Base-by-base conservation (phyloP, 2,888 invertebrate species). In the Bellardia bayeri region DNA sequence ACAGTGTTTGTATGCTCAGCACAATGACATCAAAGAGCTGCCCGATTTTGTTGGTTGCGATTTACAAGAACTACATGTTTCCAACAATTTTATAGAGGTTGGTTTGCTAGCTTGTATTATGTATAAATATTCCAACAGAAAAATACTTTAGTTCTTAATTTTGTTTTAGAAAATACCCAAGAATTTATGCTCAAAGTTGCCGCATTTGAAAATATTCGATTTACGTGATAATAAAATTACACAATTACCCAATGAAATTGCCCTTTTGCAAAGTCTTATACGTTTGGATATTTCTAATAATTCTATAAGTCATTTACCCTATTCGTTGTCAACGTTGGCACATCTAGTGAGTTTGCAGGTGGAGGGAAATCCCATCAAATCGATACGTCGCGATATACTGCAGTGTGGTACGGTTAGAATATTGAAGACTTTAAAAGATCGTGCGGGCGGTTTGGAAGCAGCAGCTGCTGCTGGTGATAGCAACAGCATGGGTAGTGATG, bases 251-350 rank as follows among this genome's bases (percentile, higher is more conserved):
- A 96, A 97, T 88, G 97, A 97, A 93, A 96, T 98, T 90, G 95
- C 96, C 14, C 94, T 96, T 86, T 93, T 98, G 79, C 95, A 97
- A 90, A 96, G 96, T 90, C 94, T 98, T 66, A 96, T 97, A 90
- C 95, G 98, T 89, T 95, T 98, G 69, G 98, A 98, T 94, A 93
- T 98, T 81, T 96, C 97, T 11, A 97, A 97, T 93, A 98, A 98
- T 92, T 95, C 95, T 90, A 94, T 96, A 56, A 93, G 92, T 80
- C 96, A 96, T 89, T 93, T 97, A 86, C 97, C 97, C n/a, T 95
- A 94, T 90, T 94, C 95, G n/a, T 91, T 97, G 75, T 95, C 96
- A 33, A 93, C 95, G 1, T 94, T 98, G 90, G 96, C 96, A 0
- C 97, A 97, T 91, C 94, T 98, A 83, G 97, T 97, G 91, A 96